phyloP scores from a whole-genome alignment of 92 coral and sea anemone species.

The Zoanthus gigantus region DNA sequence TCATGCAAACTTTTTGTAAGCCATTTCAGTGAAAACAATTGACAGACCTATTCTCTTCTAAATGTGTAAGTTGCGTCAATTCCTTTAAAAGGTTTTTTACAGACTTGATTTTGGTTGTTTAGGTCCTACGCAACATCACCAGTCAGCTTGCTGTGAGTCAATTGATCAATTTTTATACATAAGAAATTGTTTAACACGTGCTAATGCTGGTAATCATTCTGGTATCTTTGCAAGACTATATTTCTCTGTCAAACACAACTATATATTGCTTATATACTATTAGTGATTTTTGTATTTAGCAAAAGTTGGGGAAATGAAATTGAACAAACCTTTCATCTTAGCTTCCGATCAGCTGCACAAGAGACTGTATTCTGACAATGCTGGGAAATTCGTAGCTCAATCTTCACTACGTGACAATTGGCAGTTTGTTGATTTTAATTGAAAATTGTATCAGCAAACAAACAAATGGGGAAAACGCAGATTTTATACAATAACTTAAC shows the following conservation, averaged over 20 bases:
- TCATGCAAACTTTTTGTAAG: background rate
- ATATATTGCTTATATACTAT: background rate
- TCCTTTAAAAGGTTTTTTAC: background rate
- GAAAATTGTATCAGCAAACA: background rate
- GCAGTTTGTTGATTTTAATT: constrained; percentile 4
- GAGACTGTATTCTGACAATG: constrained; percentile 6
- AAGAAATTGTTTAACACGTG: constrained; percentile 5
- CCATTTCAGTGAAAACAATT: background rate
- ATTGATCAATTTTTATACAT: background rate
- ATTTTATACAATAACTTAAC: background rate
- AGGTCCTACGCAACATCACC: background rate
- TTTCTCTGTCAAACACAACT: background rate
- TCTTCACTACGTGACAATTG: background rate
- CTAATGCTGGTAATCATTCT: background rate
- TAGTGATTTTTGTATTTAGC: background rate
- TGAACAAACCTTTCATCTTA: background rate
- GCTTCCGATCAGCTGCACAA: background rate
- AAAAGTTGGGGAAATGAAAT: background rate
- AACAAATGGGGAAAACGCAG: background rate
- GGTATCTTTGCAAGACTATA: background rate
- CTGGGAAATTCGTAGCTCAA: background rate
- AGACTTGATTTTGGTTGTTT: background rate
- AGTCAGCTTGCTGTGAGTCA: background rate
- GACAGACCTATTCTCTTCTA: background rate
- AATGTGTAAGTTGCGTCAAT: background rate